Evolutionary conservation across 1,140 invertebrate genomes (phyloP).

Genomic region (Anoplophora glabripennis): DNA sequence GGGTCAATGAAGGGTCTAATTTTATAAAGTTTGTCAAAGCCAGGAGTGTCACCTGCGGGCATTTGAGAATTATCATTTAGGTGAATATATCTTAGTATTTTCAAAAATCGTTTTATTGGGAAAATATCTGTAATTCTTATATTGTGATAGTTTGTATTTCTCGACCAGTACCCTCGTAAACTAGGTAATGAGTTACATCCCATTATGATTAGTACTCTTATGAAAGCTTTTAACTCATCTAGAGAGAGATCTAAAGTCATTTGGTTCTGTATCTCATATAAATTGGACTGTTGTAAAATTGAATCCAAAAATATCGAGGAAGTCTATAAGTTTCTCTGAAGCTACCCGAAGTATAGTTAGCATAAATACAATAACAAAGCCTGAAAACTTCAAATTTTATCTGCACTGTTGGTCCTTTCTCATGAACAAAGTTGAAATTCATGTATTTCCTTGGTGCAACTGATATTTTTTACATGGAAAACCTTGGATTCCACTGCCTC

Average conservation of each 20-base stretch:
- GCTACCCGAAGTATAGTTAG: too few relatives aligned
- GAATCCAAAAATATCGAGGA: too few relatives aligned
- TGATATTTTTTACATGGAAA: too few relatives aligned
- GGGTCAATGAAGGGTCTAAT: slow-evolving; percentile 12
- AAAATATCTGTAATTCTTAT: slow-evolving; percentile 3
- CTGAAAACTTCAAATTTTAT: too few relatives aligned
- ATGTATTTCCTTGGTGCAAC: too few relatives aligned
- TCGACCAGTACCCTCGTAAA: slow-evolving; percentile 1
- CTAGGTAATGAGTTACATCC: slow-evolving; percentile 4
- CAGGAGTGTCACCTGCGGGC: neutral
- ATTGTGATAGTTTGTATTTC: slow-evolving; percentile 4
- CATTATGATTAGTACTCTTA: slow-evolving; percentile 1
- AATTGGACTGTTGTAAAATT: neutral
- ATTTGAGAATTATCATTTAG: slow-evolving; percentile 20
- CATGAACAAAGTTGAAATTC: too few relatives aligned
- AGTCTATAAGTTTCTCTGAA: too few relatives aligned
- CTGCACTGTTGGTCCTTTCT: too few relatives aligned
- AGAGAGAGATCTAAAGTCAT: neutral
- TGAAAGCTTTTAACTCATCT: slow-evolving; percentile 10
- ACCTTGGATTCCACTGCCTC: too few relatives aligned
- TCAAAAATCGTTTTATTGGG: slow-evolving; percentile 11
- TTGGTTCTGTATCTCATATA: neutral
- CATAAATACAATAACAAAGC: too few relatives aligned
- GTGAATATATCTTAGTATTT: slow-evolving; percentile 15
- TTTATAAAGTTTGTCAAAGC: slow-evolving; percentile 28